These are phyloP conservation scores for Stictonetta naevosa DNA, from an alignment of 2,113 vertebrate species.

Conservation along the genomic window DNA sequence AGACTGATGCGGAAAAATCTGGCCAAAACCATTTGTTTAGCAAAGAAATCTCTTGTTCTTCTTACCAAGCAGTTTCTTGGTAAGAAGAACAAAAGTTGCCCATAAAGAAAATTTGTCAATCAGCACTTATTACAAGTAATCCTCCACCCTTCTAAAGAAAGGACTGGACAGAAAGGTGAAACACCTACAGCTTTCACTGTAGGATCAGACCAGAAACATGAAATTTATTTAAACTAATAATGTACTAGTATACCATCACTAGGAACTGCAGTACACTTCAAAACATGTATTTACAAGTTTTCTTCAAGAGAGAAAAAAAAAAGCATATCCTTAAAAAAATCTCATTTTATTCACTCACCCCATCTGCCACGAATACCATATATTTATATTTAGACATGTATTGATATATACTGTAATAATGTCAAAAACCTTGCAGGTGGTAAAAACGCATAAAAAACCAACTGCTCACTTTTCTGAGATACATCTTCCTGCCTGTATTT, in stretches of 20 bases:
- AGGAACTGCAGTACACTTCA: neutral
- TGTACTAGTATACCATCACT: accelerated
- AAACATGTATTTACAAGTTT: neutral
- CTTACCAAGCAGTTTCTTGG: neutral
- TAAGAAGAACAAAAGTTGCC: neutral
- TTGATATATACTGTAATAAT: neutral
- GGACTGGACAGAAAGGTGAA: neutral
- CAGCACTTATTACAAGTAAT: neutral
- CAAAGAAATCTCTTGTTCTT: neutral
- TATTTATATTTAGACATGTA: neutral
- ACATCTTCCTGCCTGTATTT: neutral
- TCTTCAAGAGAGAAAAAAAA: neutral
- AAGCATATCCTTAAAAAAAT: neutral
- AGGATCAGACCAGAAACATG: neutral
- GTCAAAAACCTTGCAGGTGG: neutral
- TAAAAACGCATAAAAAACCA: neutral
- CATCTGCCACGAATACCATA: neutral
- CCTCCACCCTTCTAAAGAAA: neutral
- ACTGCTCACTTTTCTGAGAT: neutral
- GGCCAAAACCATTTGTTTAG: neutral
- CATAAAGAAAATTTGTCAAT: neutral
- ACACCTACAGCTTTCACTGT: neutral
- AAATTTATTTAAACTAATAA: neutral
- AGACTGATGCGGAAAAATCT: neutral
- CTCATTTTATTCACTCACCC: neutral